Evolutionary conservation across 2,113 vertebrate genomes (phyloP).

Genomic region (Toxostoma redivivum): DNA sequence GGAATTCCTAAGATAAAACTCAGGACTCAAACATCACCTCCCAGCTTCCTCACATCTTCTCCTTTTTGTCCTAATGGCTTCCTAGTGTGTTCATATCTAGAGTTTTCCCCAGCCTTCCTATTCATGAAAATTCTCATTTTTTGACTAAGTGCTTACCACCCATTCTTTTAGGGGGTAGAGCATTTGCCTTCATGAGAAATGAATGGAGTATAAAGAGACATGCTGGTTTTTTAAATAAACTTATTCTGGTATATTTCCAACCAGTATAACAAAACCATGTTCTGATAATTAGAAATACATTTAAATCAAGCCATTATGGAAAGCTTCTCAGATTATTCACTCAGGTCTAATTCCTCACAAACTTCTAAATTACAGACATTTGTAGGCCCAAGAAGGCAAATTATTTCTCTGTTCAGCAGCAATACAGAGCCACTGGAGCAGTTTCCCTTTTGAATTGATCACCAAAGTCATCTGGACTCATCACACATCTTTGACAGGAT

Average conservation of each 20-base stretch:
- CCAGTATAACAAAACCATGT: background rate
- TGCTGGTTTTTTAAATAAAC: background rate
- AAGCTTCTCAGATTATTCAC: background rate
- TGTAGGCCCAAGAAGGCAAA: background rate
- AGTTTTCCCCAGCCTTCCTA: background rate
- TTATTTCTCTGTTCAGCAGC: background rate
- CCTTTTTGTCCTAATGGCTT: background rate
- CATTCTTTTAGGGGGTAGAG: fast-evolving
- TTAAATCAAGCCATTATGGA: background rate
- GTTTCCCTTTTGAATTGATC: background rate
- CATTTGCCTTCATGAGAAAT: background rate
- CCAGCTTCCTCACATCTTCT: background rate
- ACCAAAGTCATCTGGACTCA: background rate
- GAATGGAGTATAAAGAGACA: background rate
- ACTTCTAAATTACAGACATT: background rate
- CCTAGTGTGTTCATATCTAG: background rate
- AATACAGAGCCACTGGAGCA: background rate
- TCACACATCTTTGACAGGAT: fast-evolving
- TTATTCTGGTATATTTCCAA: background rate
- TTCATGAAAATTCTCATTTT: background rate
- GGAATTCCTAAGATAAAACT: background rate
- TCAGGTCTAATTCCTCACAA: background rate
- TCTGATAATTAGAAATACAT: background rate
- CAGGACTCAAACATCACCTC: background rate
- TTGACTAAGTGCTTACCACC: background rate